These are phyloP conservation scores for Cottoperca gobio DNA, from an alignment of 2,797 vertebrate genomes.

Conservation along the genomic window DNA sequence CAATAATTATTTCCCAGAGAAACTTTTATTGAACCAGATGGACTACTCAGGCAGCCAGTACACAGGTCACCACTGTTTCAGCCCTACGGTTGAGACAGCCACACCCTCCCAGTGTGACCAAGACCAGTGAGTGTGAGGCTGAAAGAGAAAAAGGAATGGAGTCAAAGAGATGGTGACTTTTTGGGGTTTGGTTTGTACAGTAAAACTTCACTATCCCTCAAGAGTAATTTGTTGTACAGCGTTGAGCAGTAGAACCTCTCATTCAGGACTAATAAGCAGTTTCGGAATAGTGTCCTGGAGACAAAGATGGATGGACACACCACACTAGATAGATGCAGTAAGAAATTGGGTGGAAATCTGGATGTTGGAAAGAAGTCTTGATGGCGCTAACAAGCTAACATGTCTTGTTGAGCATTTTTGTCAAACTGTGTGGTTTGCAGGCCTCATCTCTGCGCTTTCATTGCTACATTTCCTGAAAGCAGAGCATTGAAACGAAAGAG, in stretches of 20 bases:
- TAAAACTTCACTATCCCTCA: not conserved
- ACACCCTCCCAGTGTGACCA: no score
- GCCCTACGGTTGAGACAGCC: no score
- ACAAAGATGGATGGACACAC: not conserved
- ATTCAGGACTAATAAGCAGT: no score
- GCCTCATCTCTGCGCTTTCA: not conserved
- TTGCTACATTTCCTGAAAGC: constrained; percentile 27
- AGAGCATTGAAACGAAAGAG: constrained; percentile 30
- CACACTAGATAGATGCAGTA: no score
- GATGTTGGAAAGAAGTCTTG: not conserved
- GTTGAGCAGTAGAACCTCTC: not conserved
- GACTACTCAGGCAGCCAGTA: no score
- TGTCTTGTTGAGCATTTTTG: not conserved
- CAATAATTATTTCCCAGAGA: no score
- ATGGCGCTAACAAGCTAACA: not conserved
- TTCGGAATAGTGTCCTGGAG: not conserved
- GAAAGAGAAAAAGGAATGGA: no score
- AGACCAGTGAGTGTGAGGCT: no score
- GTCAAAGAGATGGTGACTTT: not conserved
- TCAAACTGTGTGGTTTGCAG: not conserved
- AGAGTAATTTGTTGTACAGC: not conserved
- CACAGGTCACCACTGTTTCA: no score
- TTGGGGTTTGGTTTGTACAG: not conserved
- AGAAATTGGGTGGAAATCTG: no score
- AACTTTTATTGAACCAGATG: no score